Conservation (phyloP, 2,888 invertebrate genomes). For the Conistra vaccinii region DNA sequence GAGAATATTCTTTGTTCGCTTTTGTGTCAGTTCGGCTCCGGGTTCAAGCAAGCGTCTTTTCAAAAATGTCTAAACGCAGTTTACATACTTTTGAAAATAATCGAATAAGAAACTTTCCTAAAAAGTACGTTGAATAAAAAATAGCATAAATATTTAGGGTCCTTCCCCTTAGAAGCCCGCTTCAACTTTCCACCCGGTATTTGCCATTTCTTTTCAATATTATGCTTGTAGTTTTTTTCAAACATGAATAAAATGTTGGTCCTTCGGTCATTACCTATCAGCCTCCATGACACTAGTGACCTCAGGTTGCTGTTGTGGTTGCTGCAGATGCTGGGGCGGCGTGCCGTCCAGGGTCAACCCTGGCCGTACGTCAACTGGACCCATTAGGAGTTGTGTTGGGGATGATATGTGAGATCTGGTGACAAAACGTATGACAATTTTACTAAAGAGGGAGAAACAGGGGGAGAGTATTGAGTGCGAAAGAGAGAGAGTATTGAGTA, state of each 20-base stretch:
- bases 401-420: constrained; percentile 88
- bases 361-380: constrained; percentile 85
- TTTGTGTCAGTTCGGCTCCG: neutral
- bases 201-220: neutral
- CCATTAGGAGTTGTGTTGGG: constrained; percentile 87
- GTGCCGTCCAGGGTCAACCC: constrained; percentile 85
- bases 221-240: neutral
- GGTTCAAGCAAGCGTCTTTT: neutral
- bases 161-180: too few relatives aligned
- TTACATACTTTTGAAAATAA: neutral
- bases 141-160: too few relatives aligned
- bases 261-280: constrained; percentile 79
- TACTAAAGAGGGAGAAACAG: neutral
- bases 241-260: neutral
- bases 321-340: constrained; percentile 85
- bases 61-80: neutral
- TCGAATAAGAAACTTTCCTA: neutral
- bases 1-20: neutral
- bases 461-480: too few relatives aligned
- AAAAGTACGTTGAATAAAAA: too few relatives aligned
- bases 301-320: constrained; percentile 85
- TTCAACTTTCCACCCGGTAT: neutral
- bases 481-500: too few relatives aligned
- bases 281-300: constrained; percentile 89
- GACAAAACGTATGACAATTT: neutral